Evolutionary conservation across 2,797 vertebrate genomes (phyloP).

Genomic region (Babyrousa celebensis): DNA sequence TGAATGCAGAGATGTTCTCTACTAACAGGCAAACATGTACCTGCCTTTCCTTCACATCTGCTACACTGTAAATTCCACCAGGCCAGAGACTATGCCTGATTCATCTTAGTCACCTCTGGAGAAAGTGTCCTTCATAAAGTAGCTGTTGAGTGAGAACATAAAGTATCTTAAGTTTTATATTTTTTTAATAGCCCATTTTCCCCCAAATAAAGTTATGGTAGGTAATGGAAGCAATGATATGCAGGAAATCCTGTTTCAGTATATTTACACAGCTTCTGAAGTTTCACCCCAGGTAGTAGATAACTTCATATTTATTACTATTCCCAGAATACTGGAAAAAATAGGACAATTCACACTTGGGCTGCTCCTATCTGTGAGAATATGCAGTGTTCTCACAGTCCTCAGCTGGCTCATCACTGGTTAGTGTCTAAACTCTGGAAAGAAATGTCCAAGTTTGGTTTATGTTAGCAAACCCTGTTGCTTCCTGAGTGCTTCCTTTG

Average conservation of each 20-base stretch:
- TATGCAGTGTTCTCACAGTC: neutral
- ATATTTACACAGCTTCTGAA: neutral
- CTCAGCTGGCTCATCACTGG: neutral
- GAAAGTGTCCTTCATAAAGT: neutral
- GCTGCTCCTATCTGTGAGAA: slow-evolving; percentile 8
- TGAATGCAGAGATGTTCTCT: neutral
- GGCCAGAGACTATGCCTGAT: neutral
- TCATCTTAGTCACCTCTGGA: neutral
- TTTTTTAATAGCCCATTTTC: neutral
- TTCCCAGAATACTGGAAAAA: slow-evolving; percentile 3
- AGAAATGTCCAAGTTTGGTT: slow-evolving; percentile 53
- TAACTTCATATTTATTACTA: neutral
- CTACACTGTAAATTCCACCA: neutral
- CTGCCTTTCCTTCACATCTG: neutral
- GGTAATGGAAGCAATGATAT: neutral
- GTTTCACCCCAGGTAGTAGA: neutral
- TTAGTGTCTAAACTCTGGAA: slow-evolving; percentile 52
- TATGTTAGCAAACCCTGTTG: slow-evolving; percentile 55
- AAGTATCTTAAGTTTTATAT: neutral
- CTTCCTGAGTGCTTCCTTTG: slow-evolving; percentile 68
- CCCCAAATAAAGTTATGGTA: neutral
- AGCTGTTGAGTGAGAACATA: neutral
- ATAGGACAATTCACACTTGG: neutral
- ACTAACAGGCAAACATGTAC: neutral
- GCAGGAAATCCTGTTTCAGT: neutral